Base-by-base conservation (phyloP, 2,888 invertebrate species). In the Dioctria rufipes region DNA sequence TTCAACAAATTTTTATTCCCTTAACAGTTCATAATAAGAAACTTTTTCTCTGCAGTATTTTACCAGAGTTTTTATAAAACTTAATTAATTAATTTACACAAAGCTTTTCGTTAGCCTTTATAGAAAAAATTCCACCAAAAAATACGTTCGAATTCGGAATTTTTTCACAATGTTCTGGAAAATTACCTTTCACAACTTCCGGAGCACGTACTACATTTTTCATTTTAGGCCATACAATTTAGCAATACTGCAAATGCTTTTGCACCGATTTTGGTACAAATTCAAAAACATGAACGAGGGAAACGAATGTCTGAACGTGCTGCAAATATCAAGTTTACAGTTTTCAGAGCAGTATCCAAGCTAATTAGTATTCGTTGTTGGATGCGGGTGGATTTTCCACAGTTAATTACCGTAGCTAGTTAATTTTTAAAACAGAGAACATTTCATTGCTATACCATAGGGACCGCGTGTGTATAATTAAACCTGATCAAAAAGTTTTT, bases 191-290 rank as follows among this genome's bases (percentile, higher is more conserved):
- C 25, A 5, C 5, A 61, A 61, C 3, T 5, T 2, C 5, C 5
- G 2, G 73, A 13, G 73, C 73, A 73, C 73, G 73, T 73, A 73
- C 39, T 40, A n/a, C 73, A 71, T 13, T 73, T 73, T 54, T 58
- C 73, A 73, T 73, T 73, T 73, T 60, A 42, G 73, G 73, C 73
- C 40, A 73, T 58, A 73, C 73, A 73, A 73, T 73, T 73, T 73
- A 60, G 58, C 42, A 58, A 73, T 39, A 6, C 42, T 54, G n/a
- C 54, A 42, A 42, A 13, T 58, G 73, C 58, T 42, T 73, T 60
- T 73, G 73, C 73, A 58, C 73, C 58, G 73, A 73, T 73, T 73
- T 73, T 37, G 43, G 58, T 58, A 46, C 42, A 60, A 58, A 58
- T 39, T 51, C 58, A 58, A 73, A 58, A 9, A 58, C 58, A 73